These are phyloP conservation scores for Lepilemur ruficaudatus DNA, from an alignment of 2,797 vertebrate genomes.

Conservation along the genomic window DNA sequence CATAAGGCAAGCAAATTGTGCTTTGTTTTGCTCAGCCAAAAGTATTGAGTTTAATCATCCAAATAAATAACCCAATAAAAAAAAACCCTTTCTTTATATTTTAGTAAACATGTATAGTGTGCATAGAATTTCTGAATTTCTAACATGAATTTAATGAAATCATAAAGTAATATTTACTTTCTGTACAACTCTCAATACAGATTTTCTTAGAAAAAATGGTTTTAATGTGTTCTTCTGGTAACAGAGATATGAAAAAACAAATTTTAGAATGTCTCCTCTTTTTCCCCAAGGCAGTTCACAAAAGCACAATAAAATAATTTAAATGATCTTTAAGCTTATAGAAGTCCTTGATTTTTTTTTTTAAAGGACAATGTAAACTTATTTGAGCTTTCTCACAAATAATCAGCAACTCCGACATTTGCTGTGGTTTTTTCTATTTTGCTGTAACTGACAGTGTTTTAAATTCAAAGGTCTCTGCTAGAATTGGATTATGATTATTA, in stretches of 20 bases:
- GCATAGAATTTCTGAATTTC: not conserved
- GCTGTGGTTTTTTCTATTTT: slow-evolving; percentile 37
- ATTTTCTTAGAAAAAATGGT: not conserved
- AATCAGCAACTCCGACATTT: slow-evolving; percentile 32
- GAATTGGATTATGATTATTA: slow-evolving; percentile 66
- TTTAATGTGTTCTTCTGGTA: not conserved
- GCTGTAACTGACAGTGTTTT: slow-evolving; percentile 48
- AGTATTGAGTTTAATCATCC: not conserved
- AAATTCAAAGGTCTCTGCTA: slow-evolving; percentile 66
- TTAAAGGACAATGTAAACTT: not conserved
- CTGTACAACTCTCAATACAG: not conserved
- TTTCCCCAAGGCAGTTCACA: not conserved
- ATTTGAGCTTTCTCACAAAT: slow-evolving; percentile 29
- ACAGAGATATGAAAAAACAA: not conserved
- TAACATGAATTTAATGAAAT: slow-evolving; percentile 30
- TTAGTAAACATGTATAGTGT: not conserved
- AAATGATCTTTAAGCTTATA: not conserved
- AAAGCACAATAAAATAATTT: not conserved
- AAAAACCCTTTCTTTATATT: not conserved
- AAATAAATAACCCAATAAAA: not conserved
- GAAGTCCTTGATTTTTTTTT: slow-evolving; percentile 33
- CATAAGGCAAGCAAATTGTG: not conserved
- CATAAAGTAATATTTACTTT: not conserved
- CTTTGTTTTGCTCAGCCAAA: not conserved
- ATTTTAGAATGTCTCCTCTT: not conserved